phyloP scores from a whole-genome alignment of 2,888 invertebrate species.

The Melanostoma scalare region DNA sequence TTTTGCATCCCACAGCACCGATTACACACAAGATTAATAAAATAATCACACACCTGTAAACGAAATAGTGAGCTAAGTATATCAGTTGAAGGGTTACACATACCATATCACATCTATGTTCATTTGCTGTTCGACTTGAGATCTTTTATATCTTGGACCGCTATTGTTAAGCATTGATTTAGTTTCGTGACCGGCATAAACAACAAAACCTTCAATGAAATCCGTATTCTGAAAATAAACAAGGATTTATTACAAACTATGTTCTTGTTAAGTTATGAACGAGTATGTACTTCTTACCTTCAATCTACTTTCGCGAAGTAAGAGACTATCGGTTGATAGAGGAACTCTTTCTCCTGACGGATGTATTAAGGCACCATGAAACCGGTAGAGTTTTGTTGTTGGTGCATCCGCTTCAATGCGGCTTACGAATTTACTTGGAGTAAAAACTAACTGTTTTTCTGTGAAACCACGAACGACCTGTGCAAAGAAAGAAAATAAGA shows the following conservation, averaged over 20 bases:
- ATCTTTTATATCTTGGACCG: constrained; percentile 96
- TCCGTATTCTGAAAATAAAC: constrained; percentile 91
- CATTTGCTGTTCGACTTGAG: constrained; percentile 95
- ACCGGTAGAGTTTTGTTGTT: constrained; percentile 97
- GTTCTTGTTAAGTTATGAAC: too few relatives aligned
- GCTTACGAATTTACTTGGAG: constrained; percentile 91
- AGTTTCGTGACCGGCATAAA: constrained; percentile 98
- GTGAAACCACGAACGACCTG: constrained; percentile 81
- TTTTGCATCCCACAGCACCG: constrained; percentile 94
- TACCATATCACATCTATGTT: constrained; percentile 98
- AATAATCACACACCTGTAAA: constrained; percentile 90
- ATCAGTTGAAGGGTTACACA: constrained; percentile 82
- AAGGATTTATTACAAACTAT: not conserved
- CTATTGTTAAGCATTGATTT: constrained; percentile 99
- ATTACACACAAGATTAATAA: constrained; percentile 93
- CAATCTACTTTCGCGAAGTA: constrained; percentile 95
- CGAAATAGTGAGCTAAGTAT: too few relatives aligned
- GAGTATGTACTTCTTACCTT: constrained; percentile 80
- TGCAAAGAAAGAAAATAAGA: too few relatives aligned
- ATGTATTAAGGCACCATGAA: constrained; percentile 94
- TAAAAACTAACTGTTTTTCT: constrained; percentile 87
- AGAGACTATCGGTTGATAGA: constrained; percentile 93
- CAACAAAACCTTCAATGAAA: constrained; percentile 97
- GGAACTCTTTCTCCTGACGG: constrained; percentile 90
- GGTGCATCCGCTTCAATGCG: constrained; percentile 96